Evolutionary conservation across 1,140 invertebrate genomes (phyloP), one percentile per base, ranked within the genome.

Genomic region (Procambarus virginalis): DNA sequence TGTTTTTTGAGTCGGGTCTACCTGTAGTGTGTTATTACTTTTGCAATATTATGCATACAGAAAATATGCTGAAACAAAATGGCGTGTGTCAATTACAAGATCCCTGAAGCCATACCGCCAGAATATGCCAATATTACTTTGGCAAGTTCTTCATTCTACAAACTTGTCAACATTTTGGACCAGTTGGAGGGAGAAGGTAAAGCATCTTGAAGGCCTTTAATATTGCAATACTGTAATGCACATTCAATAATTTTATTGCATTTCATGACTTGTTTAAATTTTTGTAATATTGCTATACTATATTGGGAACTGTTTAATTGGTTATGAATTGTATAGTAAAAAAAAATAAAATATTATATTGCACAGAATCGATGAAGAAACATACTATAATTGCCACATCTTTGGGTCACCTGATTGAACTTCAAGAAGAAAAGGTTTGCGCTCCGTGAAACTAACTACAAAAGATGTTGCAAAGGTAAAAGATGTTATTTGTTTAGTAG

Each of bases 391-490:
- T 77, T 49, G 46, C 75, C 34, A 89, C 88, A 5, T n/a, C 20
- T 10, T 55, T 49, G 46, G 81, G 88, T 2, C 76, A 84, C 46
- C 75, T 89, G 34, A 64, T 89, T 70, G 88, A 89, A 58, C 20
- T 89, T 5, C 70, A 77, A 17, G 80, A 45, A 2, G 81, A 48
- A 4, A 10, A 78, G n/a, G 49, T 89, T 5, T 79, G 4, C 80
- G 75, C 20, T 84, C 34, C 49, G 60, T 34, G 10, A 60, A 79
- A 5, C 88, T 84, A 5, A 12, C 34, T 2, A 22, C 75, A 17
- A 68, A 51, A 51, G 75, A 84, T 51, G 81, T 79, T 49, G 76
- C 55, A 34, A 89, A 89, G 58, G 88, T 89, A 73, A 73, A 34
- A 6, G 6, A 73, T 73, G 12, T 68, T 17, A 20, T 34, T 34